Conservation (phyloP, 2,888 invertebrate genomes). For the Eupithecia vulgata region DNA sequence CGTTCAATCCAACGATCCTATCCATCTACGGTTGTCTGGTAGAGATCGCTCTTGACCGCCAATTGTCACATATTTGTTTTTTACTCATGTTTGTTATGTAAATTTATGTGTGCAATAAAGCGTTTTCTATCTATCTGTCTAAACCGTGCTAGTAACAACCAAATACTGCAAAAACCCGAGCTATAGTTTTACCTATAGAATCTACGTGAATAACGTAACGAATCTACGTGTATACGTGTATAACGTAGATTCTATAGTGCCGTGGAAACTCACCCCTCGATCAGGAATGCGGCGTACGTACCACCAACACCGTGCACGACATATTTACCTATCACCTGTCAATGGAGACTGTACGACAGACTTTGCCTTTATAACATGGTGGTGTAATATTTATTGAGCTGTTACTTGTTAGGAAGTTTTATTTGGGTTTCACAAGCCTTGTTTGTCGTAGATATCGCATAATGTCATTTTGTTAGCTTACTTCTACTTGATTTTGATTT, state of each 20-base stretch:
- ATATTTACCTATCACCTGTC: slow-evolving; percentile 54
- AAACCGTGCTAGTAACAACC: neutral
- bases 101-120: too few species aligned
- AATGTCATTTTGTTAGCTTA: neutral
- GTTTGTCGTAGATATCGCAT: neutral
- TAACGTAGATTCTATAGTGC: neutral
- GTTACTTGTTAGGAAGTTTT: slow-evolving; percentile 7
- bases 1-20: too few species aligned
- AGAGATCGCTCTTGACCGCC: too few species aligned
- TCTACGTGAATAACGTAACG: neutral
- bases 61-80: too few species aligned
- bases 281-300: slow-evolving; percentile 28
- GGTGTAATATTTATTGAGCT: slow-evolving; percentile 32
- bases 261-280: slow-evolving; percentile 16
- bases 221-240: slow-evolving; percentile 2
- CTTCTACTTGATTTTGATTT: too few species aligned
- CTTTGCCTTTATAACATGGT: slow-evolving; percentile 29
- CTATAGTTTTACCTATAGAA: neutral
- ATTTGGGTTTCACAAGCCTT: neutral
- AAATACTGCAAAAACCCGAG: neutral
- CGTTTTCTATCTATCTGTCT: too few species aligned
- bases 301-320: slow-evolving; percentile 36
- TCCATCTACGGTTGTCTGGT: too few species aligned
- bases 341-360: slow-evolving; percentile 33
- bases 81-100: too few species aligned